Evolutionary conservation across 2,888 invertebrate genomes (phyloP), one percentile per base, ranked within the genome.

Genomic region (Drosophila buzzatii): DNA sequence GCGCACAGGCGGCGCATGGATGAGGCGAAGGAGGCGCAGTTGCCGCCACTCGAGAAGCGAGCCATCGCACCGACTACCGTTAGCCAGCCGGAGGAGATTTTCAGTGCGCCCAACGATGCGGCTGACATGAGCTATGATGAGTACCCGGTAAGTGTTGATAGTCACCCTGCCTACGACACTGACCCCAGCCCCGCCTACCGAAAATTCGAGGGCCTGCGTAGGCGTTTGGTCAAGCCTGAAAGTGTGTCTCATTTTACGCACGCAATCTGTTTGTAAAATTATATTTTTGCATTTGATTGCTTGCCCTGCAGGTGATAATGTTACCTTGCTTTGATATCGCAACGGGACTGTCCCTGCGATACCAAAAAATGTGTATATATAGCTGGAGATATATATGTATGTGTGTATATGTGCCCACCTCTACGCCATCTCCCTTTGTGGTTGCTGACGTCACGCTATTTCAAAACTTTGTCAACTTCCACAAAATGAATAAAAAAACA

Each of bases 121-220:
- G 68, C 81, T 49, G 89, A 91, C 64, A 86, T 85, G 59, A 90
- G 89, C 79, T 93, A 92, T 64, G 92, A 93, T 73, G 93, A 92
- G 77, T 93, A 93, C 83, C 92, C 92, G 82, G 92, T 93, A 84
- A 81, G 91, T 89, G 53, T 42, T 52, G 52, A 31, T 2, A 10
- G 39, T 20, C 53, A 27, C 23, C 41, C 49, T 3, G 1, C 20
- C 44, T 12, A 5, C 45, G 2, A 10, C 12, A 39, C 18, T 20
- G 10, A 27, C 0, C 27, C 27, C 3, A 10, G 10, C 31, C 59
- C 2, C 35, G 10, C 35, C 5, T 37, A 4, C 35, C 27, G 14
- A 3, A 37, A 60, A 12, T 55, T 55, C 14, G 42, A 45, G 52
- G 18, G 41, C 3, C 45, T 56, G 69, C 72, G 60, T 68, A 70